phyloP scores from a whole-genome alignment of 2,888 invertebrate genomes.

The Buathra laborator region DNA sequence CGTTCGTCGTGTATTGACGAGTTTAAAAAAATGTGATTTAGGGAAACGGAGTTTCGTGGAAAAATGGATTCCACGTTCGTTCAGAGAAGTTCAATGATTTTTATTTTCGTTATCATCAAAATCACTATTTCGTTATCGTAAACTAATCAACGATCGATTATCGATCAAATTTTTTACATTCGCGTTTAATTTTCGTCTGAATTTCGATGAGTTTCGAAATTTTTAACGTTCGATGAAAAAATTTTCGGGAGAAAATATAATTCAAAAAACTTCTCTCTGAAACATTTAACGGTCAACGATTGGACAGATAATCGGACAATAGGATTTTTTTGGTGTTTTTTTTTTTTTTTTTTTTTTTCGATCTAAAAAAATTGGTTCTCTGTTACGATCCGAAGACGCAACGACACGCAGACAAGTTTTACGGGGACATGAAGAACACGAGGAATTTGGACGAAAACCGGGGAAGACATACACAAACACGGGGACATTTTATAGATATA shows the following conservation, averaged over 20 bases:
- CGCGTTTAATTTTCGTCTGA: no score
- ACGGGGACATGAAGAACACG: conserved; percentile 17
- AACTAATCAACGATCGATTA: conserved; percentile 1
- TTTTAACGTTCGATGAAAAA: neutral
- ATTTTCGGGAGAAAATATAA: neutral
- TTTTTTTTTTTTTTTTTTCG: conserved; percentile 8
- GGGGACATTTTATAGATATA: conserved; percentile 85
- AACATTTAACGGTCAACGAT: conserved; percentile 2
- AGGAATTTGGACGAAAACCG: conserved; percentile 70
- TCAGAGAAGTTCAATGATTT: neutral
- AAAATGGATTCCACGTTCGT: neutral
- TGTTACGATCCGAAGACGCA: conserved; percentile 2
- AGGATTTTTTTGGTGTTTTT: neutral
- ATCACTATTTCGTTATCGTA: neutral
- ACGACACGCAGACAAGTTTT: neutral
- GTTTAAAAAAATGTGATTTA: neutral
- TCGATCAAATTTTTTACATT: no score
- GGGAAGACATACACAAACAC: conserved; percentile 83
- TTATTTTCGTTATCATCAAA: neutral
- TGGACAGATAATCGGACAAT: neutral
- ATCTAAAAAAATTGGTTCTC: neutral
- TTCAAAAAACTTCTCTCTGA: neutral
- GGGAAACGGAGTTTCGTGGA: neutral
- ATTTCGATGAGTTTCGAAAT: neutral
- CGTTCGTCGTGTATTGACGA: conserved; percentile 25